A percentile compares a stretch with the other conserved stretches of the same genome.
Evolutionary conservation across 2,113 vertebrate genomes (phyloP).

Genomic region (Menura novaehollandiae): DNA sequence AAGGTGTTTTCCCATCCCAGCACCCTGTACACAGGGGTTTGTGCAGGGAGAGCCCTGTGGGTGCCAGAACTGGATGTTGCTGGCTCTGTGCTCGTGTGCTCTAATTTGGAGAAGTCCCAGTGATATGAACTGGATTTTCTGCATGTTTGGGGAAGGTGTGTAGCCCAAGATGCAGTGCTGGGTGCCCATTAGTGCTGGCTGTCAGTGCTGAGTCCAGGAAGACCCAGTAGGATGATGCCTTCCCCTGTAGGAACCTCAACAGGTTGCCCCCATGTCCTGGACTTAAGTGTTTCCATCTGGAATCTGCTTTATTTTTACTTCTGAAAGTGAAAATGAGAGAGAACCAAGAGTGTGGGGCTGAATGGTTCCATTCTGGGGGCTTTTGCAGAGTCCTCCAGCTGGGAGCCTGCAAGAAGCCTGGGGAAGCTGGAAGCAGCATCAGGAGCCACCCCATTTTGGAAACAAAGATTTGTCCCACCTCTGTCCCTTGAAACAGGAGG

Average conservation of each 20-base stretch:
- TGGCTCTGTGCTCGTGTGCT: not conserved
- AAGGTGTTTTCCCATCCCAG: not conserved
- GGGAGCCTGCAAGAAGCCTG: accelerated
- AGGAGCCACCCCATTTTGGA: not conserved
- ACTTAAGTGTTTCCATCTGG: not conserved
- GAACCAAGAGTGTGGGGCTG: not conserved
- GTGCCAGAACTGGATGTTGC: not conserved
- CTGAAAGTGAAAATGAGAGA: not conserved
- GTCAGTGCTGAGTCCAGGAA: not conserved
- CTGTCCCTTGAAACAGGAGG: not conserved
- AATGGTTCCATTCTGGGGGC: accelerated
- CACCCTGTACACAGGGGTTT: not conserved
- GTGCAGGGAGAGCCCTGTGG: accelerated
- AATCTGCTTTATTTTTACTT: not conserved
- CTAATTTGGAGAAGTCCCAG: not conserved
- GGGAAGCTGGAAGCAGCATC: accelerated
- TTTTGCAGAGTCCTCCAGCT: not conserved
- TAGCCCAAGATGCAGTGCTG: not conserved
- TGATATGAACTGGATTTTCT: not conserved
- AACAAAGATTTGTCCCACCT: not conserved
- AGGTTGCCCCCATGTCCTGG: not conserved
- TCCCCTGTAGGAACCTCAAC: not conserved
- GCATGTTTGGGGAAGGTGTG: accelerated
- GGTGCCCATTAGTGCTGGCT: not conserved
- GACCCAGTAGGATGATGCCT: not conserved